Evolutionary conservation across 2,797 vertebrate genomes (phyloP).

Genomic region (Sebastes oblongus): DNA sequence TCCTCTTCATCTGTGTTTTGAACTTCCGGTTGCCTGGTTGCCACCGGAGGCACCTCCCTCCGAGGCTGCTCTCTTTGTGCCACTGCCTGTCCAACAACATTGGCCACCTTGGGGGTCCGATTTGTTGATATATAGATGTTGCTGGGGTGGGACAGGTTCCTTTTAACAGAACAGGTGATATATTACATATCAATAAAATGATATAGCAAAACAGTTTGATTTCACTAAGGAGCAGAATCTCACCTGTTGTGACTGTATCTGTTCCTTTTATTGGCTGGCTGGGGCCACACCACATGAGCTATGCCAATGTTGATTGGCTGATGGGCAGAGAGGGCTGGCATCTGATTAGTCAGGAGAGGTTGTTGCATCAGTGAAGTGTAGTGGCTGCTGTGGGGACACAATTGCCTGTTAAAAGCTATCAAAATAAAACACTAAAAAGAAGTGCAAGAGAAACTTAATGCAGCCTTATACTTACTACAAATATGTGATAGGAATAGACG

Average conservation of each 20-base stretch:
- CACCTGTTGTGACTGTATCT: slow-evolving; percentile 89
- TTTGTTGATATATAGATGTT: slow-evolving; percentile 86
- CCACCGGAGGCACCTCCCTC: slow-evolving; percentile 75
- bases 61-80: slow-evolving; percentile 76
- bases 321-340: slow-evolving; percentile 88
- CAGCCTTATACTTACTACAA: neutral
- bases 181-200: neutral
- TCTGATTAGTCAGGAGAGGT: slow-evolving; percentile 91
- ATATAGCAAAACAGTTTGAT: neutral
- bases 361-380: slow-evolving; percentile 91
- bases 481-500: neutral
- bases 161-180: slow-evolving; percentile 54
- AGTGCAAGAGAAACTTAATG: neutral
- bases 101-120: slow-evolving; percentile 87
- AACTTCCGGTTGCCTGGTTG: slow-evolving; percentile 74
- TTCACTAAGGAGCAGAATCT: neutral
- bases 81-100: slow-evolving; percentile 79
- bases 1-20: slow-evolving; percentile 69
- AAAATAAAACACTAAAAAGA: neutral
- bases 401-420: slow-evolving; percentile 80
- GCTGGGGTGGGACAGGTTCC: slow-evolving; percentile 86
- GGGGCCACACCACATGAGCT: slow-evolving; percentile 97
- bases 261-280: slow-evolving; percentile 90
- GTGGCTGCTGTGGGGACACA: slow-evolving; percentile 88
- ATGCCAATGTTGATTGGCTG: slow-evolving; percentile 96